A percentile compares a stretch with the other conserved stretches of the same genome.
phyloP scores from a whole-genome alignment of 2,888 invertebrate genomes.

The Cyrtodaria siliqua region DNA sequence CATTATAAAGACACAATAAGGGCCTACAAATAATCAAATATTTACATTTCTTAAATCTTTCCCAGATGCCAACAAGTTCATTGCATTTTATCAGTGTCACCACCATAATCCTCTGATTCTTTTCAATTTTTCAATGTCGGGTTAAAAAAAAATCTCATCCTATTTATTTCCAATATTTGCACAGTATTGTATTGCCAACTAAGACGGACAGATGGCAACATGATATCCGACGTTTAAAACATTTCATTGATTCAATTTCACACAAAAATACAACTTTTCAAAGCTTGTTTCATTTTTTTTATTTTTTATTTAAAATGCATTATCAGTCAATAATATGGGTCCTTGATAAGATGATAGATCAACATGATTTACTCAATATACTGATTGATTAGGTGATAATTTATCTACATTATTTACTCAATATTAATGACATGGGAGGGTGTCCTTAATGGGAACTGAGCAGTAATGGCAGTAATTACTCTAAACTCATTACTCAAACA shows the following conservation, averaged over 20 bases:
- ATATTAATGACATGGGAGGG: no score
- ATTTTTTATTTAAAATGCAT: no score
- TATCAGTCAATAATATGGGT: no score
- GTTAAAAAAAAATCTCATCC: conserved; percentile 40
- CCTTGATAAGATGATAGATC: no score
- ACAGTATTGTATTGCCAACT: conserved; percentile 29
- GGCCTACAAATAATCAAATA: conserved; percentile 35
- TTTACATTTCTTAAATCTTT: conserved; percentile 37
- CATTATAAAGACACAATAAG: conserved; percentile 20
- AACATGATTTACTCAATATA: no score
- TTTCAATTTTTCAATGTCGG: conserved; percentile 39
- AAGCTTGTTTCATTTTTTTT: no score
- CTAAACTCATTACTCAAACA: no score
- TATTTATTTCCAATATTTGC: conserved; percentile 51
- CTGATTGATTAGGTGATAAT: no score
- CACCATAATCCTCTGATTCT: conserved; percentile 31
- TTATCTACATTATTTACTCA: no score
- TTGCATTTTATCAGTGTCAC: background rate
- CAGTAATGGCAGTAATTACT: no score
- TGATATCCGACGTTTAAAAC: conserved; percentile 11
- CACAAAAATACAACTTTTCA: no score
- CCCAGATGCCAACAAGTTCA: background rate
- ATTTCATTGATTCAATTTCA: background rate
- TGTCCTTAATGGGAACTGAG: no score
- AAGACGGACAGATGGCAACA: conserved; percentile 33